Conservation (phyloP, 2,888 invertebrate species). For the Meteorus cinctellus region DNA sequence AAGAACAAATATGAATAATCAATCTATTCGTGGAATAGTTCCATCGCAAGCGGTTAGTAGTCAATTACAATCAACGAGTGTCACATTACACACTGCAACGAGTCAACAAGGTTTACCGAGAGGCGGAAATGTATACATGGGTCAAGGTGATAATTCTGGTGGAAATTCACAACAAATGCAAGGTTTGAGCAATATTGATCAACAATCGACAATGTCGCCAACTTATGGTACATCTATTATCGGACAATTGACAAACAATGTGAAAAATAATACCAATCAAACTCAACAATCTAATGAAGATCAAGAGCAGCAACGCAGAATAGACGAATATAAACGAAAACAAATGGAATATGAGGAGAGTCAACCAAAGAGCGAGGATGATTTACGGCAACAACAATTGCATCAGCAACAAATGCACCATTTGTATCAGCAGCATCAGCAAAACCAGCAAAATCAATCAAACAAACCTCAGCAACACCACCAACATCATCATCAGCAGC, state of each 20-base stretch:
- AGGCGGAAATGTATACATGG: slow-evolving; percentile 55
- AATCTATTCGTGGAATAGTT: slow-evolving; percentile 62
- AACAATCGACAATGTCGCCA: slow-evolving; percentile 56
- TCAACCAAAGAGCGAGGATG: slow-evolving; percentile 74
- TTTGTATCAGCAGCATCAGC: slow-evolving; percentile 60
- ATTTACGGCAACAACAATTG: slow-evolving; percentile 70
- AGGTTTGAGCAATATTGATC: slow-evolving; percentile 47
- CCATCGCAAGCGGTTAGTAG: slow-evolving; percentile 70
- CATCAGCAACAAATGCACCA: slow-evolving; percentile 63
- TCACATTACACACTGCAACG: slow-evolving; percentile 65
- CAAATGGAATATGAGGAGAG: slow-evolving; percentile 76
- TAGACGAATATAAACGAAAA: slow-evolving; percentile 76
- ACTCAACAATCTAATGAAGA: slow-evolving; percentile 67
- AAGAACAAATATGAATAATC: slow-evolving; percentile 60
- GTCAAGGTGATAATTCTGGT: slow-evolving; percentile 53
- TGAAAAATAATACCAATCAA: slow-evolving; percentile 53
- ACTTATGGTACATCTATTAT: slow-evolving; percentile 56
- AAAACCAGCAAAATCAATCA: slow-evolving; percentile 62
- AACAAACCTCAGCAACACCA: slow-evolving; percentile 59
- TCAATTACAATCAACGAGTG: slow-evolving; percentile 67
- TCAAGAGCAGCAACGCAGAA: slow-evolving; percentile 73
- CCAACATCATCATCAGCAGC: slow-evolving; percentile 54
- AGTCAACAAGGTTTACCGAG: slow-evolving; percentile 60
- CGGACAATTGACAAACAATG: slow-evolving; percentile 59
- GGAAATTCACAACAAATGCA: slow-evolving; percentile 46